Conservation (phyloP, 2,113 vertebrate genomes). For the Scartelaos histophorus region DNA sequence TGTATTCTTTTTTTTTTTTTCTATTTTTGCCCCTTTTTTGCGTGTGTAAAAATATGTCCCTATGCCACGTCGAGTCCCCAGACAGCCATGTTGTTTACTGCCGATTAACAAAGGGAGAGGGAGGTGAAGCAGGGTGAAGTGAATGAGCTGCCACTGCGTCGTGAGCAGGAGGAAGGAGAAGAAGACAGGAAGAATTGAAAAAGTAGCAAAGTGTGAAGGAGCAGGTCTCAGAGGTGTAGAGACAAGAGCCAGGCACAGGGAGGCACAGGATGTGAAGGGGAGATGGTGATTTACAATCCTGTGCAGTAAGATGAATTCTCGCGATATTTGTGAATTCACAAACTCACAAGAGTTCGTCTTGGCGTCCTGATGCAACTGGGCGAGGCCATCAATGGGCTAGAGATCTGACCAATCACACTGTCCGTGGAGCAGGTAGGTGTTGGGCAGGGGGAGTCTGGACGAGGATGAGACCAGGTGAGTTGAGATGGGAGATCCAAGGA, state of each 20-base stretch:
- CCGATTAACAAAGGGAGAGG: slow-evolving; percentile 80
- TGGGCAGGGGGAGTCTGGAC: too few species aligned
- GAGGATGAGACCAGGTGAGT: too few species aligned
- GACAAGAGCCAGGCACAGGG: not conserved
- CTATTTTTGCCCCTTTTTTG: slow-evolving; percentile 43
- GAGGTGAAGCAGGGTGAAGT: slow-evolving; percentile 75
- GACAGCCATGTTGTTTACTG: slow-evolving; percentile 81
- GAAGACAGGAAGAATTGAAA: slow-evolving; percentile 55
- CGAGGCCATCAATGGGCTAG: too few species aligned
- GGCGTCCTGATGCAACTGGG: too few species aligned
- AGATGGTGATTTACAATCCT: not conserved
- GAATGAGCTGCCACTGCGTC: slow-evolving; percentile 69
- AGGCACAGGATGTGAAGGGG: not conserved
- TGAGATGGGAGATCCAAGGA: too few species aligned
- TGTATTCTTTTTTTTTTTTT: slow-evolving; percentile 6
- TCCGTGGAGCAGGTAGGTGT: too few species aligned
- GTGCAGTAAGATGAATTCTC: too few species aligned
- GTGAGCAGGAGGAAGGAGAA: slow-evolving; percentile 43
- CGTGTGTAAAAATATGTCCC: slow-evolving; percentile 73
- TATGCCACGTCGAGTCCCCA: slow-evolving; percentile 70
- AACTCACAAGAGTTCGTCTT: too few species aligned
- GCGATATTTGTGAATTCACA: too few species aligned
- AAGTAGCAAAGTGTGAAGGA: slow-evolving; percentile 42
- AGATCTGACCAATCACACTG: too few species aligned
- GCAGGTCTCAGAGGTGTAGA: slow-evolving; percentile 6